Percentiles rank a stretch among this genome's conserved stretches.
Evolutionary conservation across 2,888 invertebrate species (phyloP).

Genomic region (Macaria liturata): DNA sequence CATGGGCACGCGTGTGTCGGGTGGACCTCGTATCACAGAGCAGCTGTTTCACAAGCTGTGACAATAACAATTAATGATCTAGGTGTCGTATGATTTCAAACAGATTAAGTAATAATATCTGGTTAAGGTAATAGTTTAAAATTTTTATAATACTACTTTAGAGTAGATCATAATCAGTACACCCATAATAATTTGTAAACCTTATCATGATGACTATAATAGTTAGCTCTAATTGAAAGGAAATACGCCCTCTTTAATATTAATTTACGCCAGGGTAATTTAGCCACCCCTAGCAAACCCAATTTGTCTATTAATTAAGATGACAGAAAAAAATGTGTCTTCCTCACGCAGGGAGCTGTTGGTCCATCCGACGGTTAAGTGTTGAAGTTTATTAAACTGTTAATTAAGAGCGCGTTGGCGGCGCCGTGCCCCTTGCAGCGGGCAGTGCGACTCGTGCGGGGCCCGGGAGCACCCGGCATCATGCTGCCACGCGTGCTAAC

Average conservation of each 20-base stretch:
- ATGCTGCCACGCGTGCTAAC: conserved; percentile 59
- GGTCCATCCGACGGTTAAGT: conserved; percentile 69
- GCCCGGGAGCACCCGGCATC: conserved; percentile 52
- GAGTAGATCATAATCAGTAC: too few relatives aligned
- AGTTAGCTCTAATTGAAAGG: conserved; percentile 24
- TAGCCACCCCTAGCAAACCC: conserved; percentile 59
- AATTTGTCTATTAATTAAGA: conserved; percentile 73
- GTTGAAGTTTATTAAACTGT: conserved; percentile 79
- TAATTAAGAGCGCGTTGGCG: conserved; percentile 74
- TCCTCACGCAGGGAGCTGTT: conserved; percentile 51
- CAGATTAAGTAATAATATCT: background rate
- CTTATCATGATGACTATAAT: too few relatives aligned
- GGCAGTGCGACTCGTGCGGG: conserved; percentile 68
- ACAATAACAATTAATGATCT: background rate
- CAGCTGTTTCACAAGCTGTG: background rate
- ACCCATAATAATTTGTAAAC: too few relatives aligned
- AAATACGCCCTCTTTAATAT: conserved; percentile 26
- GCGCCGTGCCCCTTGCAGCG: conserved; percentile 49
- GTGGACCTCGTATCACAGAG: background rate
- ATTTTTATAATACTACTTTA: too few relatives aligned
- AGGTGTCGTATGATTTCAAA: background rate
- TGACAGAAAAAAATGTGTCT: conserved; percentile 56
- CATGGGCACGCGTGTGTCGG: background rate
- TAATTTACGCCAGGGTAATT: conserved; percentile 30
- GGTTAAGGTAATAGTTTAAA: too few relatives aligned